Conservation (phyloP, 2,888 invertebrate genomes). For the Drosophila paramelanica region DNA sequence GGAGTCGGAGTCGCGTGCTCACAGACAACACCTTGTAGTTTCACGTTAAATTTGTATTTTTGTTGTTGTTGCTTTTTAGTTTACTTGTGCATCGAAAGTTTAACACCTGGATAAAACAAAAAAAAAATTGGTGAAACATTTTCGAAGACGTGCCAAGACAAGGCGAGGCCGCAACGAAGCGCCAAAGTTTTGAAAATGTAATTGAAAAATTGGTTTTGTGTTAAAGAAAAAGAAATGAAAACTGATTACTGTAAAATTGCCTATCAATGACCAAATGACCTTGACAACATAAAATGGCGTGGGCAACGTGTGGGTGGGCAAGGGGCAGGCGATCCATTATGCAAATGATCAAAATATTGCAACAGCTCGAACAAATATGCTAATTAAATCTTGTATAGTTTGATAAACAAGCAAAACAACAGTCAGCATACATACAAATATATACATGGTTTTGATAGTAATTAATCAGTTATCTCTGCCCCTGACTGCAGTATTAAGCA, state of each 20-base stretch:
- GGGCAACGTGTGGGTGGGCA: not conserved
- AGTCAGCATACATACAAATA: not conserved
- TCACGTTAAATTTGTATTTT: slow-evolving; percentile 21
- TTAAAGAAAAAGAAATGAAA: not conserved
- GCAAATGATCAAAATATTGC: slow-evolving; percentile 8
- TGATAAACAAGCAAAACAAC: not conserved
- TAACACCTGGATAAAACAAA: slow-evolving; percentile 24
- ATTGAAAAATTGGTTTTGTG: slow-evolving; percentile 48
- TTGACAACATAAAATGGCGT: slow-evolving; percentile 25
- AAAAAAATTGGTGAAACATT: slow-evolving; percentile 42
- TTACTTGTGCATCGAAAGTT: slow-evolving; percentile 45
- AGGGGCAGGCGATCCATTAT: slow-evolving; percentile 6
- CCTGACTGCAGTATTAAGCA: slow-evolving; percentile 1
- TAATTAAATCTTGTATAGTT: not conserved
- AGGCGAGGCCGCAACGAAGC: slow-evolving; percentile 29
- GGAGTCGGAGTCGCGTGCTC: slow-evolving; percentile 46
- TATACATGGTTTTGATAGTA: not conserved
- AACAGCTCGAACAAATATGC: not conserved
- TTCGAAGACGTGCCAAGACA: slow-evolving; percentile 34
- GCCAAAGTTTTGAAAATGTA: slow-evolving; percentile 57
- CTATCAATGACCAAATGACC: slow-evolving; percentile 29
- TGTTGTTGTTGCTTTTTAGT: slow-evolving; percentile 41
- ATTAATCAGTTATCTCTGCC: slow-evolving; percentile 1
- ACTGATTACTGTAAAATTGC: not conserved
- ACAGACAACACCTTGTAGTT: slow-evolving; percentile 26